Evolutionary conservation across 2,797 vertebrate genomes (phyloP), one percentile per base, ranked within the genome.

Genomic region (Phoeniculus purpureus): DNA sequence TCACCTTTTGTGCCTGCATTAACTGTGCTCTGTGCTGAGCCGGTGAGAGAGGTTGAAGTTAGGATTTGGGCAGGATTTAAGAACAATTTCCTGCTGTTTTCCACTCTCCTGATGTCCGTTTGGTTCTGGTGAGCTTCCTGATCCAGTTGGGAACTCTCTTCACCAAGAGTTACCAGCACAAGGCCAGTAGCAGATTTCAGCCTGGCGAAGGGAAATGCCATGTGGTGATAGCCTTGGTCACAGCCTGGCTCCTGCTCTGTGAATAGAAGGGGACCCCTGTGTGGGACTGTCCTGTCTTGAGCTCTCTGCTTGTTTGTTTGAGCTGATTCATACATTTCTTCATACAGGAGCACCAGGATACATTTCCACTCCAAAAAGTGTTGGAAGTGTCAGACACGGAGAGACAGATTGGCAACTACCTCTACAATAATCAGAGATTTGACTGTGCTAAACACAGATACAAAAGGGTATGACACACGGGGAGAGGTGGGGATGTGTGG

Each of bases 331-430:
- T 62, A 15, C 75, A 16, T 79, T 95, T 92, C 59, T 91, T 92
- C 79, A 11, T 64, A 37, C 97, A 99, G 99, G 98, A 98, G 47
- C 98, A 98, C 65, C 98, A 98, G 94, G 97, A 96, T 54, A 37
- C 40, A 0, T 92, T 97, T 88, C 97, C 98, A 3, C 91, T 99
- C 47, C 94, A 98, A 54, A 98, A 97, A 26, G 94, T 99, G 73
- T 92, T 99, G 32, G 97, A 98, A 40, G 98, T 99, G 76, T 98
- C 98, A 55, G 91, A 95, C 48, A 98, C 98, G 0, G 96, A 98
- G 54, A 98, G 98, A 56, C 96, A 96, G 91, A 98, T 99, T 92
- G 99, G 99, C 79, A 99, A 99, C 97, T 98, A 98, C 75, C 98
- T 98, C 81, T 99, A 98, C 96, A 97, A 92, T 8, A 97, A 97